A percentile compares a stretch with the other conserved stretches of the same genome.
These are phyloP conservation scores for Hypanus sabinus DNA, from an alignment of 2,113 vertebrate genomes.

Conservation along the genomic window DNA sequence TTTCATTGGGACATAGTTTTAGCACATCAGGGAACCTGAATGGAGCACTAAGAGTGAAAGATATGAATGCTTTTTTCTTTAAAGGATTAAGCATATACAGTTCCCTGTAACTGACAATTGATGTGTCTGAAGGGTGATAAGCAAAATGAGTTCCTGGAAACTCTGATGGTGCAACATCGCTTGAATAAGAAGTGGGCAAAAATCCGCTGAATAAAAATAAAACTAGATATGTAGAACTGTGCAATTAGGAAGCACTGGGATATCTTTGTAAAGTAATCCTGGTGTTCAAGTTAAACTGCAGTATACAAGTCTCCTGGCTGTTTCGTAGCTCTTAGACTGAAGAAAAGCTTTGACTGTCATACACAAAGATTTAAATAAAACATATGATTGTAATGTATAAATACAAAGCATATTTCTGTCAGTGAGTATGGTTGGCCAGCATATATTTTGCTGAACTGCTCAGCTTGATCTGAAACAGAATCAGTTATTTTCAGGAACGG, in stretches of 20 bases:
- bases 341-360: background rate
- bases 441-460: background rate
- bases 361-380: background rate
- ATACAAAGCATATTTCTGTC: background rate
- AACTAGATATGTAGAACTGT: background rate
- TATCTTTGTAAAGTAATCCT: background rate
- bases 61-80: conserved; percentile 48
- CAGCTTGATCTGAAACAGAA: background rate
- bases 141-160: background rate
- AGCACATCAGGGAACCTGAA: background rate
- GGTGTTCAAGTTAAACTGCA: background rate
- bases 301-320: too few species aligned
- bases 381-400: background rate
- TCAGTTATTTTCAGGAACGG: background rate
- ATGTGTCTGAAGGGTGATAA: background rate
- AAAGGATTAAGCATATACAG: background rate
- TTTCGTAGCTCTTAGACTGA: background rate
- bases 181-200: background rate
- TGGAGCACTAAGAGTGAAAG: conserved; percentile 43
- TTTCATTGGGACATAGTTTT: conserved; percentile 51
- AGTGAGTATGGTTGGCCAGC: too few species aligned
- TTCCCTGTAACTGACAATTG: background rate
- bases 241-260: background rate
- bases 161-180: background rate
- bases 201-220: background rate